Evolutionary conservation across 2,888 invertebrate species (phyloP).

Genomic region (Ischnus inquisitorius): DNA sequence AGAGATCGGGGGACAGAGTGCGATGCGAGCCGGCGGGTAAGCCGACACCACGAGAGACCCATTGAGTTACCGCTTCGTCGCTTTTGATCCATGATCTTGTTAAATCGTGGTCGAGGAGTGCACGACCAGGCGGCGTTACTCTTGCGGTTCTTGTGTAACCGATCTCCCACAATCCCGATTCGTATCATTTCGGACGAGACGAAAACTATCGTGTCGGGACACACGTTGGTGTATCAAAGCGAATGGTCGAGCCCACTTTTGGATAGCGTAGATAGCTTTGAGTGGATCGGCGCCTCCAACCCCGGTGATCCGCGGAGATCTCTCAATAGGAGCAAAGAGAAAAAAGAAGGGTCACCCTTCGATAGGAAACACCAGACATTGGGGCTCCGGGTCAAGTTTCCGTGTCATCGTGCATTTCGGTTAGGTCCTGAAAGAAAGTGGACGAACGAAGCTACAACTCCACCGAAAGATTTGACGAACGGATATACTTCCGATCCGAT

Average conservation of each 20-base stretch:
- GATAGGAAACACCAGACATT: not conserved
- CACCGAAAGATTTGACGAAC: not conserved
- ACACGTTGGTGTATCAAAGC: slow-evolving; percentile 46
- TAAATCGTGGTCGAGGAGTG: slow-evolving; percentile 45
- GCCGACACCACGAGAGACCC: slow-evolving; percentile 19
- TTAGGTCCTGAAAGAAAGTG: not conserved
- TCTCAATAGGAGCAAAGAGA: not conserved
- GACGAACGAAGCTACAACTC: not conserved
- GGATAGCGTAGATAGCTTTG: slow-evolving; percentile 28
- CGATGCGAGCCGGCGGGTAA: slow-evolving; percentile 12
- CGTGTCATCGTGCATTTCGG: not conserved
- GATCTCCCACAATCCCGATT: slow-evolving; percentile 24
- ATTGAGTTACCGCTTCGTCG: slow-evolving; percentile 31
- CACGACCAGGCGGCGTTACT: slow-evolving; percentile 26
- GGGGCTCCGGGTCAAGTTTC: not conserved
- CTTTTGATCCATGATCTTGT: slow-evolving; percentile 60
- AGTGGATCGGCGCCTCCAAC: not conserved
- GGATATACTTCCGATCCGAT: not conserved
- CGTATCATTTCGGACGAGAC: slow-evolving; percentile 22
- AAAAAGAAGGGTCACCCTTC: not conserved
- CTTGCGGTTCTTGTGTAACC: slow-evolving; percentile 24
- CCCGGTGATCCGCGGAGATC: slow-evolving; percentile 10
- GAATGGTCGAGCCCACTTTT: slow-evolving; percentile 33
- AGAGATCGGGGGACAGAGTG: slow-evolving; percentile 25
- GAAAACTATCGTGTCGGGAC: slow-evolving; percentile 39